These are phyloP conservation scores for Clamator glandarius DNA, from an alignment of 2,797 vertebrate species.

Conservation along the genomic window DNA sequence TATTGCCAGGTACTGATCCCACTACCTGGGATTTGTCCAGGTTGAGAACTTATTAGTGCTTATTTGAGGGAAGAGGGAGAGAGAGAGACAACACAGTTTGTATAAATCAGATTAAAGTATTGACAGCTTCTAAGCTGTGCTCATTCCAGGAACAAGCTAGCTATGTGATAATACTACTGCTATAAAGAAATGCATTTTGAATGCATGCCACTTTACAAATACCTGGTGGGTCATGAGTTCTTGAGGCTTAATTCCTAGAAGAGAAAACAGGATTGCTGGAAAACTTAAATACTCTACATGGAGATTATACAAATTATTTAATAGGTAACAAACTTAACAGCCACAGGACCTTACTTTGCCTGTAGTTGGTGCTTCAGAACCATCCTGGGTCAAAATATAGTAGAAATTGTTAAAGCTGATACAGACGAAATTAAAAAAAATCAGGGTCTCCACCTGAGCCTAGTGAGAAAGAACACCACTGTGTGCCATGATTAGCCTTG, in stretches of 20 bases:
- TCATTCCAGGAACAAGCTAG: conserved; percentile 45
- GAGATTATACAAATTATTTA: neutral
- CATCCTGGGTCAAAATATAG: neutral
- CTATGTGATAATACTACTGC: conserved; percentile 8
- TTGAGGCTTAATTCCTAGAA: conserved; percentile 15
- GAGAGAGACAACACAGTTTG: conserved; percentile 7
- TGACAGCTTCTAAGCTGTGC: conserved; percentile 49
- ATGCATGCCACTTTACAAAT: conserved; percentile 8
- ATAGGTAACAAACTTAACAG: neutral
- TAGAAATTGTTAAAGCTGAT: neutral
- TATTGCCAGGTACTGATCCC: conserved; percentile 15
- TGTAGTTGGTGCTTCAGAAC: neutral
- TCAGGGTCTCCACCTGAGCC: neutral
- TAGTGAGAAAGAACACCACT: neutral
- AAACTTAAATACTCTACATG: conserved; percentile 2
- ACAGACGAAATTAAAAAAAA: conserved; percentile 5
- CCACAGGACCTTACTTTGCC: neutral
- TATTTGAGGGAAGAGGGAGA: conserved; percentile 10
- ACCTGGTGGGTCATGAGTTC: conserved; percentile 11
- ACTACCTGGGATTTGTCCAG: conserved; percentile 37
- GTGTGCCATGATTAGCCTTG: neutral
- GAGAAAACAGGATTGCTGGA: conserved; percentile 18
- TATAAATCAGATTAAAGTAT: conserved; percentile 63
- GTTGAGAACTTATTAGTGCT: conserved; percentile 28
- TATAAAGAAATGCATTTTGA: conserved; percentile 38